Evolutionary conservation across 2,113 vertebrate genomes (phyloP), one percentile per base, ranked within the genome.

Genomic region (Stercorarius parasiticus): DNA sequence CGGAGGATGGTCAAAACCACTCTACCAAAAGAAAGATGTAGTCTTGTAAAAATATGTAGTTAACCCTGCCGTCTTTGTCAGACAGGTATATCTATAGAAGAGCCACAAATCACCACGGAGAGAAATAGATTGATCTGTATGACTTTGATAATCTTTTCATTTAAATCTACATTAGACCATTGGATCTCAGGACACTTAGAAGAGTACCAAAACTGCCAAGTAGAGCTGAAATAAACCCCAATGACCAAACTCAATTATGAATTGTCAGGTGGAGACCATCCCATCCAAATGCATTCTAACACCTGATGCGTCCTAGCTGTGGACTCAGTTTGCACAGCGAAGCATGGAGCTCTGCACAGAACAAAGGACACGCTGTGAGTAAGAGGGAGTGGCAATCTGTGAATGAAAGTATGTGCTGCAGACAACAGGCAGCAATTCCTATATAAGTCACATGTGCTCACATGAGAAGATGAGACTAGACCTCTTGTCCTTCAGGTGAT

Each of bases 41-140:
- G 93, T 91, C 91, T 80, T 59, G 66, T 21, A 34, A 87, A 74
- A 72, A 85, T 55, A 14, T 8, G 66, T 38, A n/a, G 90, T 96
- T 96, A 95, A 97, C 92, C 95, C 82, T 84, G 42, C 62, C 20
- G 73, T 38, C 73, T 86, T 74, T 91, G 88, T 50, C 95, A 94
- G 82, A 11, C 61, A 71, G 89, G 34, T 55, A 18, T 58, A 66
- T 62, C 80, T 86, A 5, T n/a, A 36, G 58, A 66, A 55, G 32
- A 71, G 73, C 62, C 40, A 65, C 85, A 84, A 84, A 93, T 96
- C 87, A 94, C 56, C 5, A 0, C 0, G 45, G 40, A 59, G 88
- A 52, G 23, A 50, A 52, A n/a, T 7, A 36, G 90, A 94, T 73
- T 80, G 77, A 91, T 86, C 86, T 92, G 76, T 2, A 12, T 38